phyloP scores from a whole-genome alignment of 2,888 invertebrate species.

The Timandra comae region DNA sequence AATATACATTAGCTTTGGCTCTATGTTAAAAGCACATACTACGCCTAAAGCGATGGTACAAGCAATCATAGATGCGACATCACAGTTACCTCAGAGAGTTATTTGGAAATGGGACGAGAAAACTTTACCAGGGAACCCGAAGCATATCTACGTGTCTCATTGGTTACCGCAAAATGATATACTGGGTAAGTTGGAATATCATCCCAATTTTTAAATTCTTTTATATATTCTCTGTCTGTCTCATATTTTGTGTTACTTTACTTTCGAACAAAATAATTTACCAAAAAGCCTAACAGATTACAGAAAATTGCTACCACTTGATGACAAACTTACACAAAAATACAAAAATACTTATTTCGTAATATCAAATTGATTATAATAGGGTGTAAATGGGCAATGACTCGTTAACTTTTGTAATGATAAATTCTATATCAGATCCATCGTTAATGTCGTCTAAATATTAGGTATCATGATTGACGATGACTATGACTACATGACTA shows the following conservation, averaged over 20 bases:
- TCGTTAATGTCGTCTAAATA: too few relatives aligned
- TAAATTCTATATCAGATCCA: too few relatives aligned
- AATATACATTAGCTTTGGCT: conserved; percentile 86
- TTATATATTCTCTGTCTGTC: background rate
- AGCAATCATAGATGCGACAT: conserved; percentile 78
- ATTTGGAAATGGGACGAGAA: conserved; percentile 87
- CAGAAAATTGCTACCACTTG: too few relatives aligned
- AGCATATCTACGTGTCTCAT: conserved; percentile 76
- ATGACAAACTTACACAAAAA: too few relatives aligned
- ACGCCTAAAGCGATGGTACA: conserved; percentile 76
- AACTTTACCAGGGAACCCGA: conserved; percentile 70
- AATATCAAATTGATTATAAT: too few relatives aligned
- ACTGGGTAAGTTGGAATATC: conserved; percentile 23
- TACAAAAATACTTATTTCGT: too few relatives aligned
- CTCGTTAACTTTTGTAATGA: too few relatives aligned
- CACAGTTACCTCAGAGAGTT: conserved; percentile 79
- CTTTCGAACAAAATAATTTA: background rate
- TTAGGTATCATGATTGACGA: too few relatives aligned
- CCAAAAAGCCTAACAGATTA: background rate
- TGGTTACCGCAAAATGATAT: conserved; percentile 85
- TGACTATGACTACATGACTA: too few relatives aligned
- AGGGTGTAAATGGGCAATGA: too few relatives aligned
- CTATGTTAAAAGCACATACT: conserved; percentile 80
- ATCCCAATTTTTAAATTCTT: background rate
- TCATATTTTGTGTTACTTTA: too few relatives aligned